Percentiles rank a stretch among this genome's conserved stretches.
phyloP scores from a whole-genome alignment of 2,113 vertebrate genomes.

The Ranitomeya variabilis region DNA sequence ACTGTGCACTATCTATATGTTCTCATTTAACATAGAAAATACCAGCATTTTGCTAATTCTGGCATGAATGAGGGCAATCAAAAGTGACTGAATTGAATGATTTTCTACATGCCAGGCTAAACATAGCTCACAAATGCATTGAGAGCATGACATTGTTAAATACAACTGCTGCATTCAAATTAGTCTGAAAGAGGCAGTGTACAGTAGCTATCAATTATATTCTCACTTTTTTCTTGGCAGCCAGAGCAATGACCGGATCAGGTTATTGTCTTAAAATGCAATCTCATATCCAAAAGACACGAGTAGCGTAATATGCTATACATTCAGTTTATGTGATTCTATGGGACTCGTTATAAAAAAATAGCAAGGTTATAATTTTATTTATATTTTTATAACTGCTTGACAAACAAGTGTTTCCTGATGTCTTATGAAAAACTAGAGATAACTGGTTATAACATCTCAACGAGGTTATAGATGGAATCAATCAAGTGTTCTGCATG shows the following conservation, averaged over 20 bases:
- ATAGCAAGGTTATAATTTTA: neutral
- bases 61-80: conserved; percentile 35
- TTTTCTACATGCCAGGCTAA: conserved; percentile 47
- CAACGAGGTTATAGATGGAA: neutral
- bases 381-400: neutral
- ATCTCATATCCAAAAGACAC: neutral
- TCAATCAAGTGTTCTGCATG: neutral
- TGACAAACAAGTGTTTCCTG: neutral
- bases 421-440: neutral
- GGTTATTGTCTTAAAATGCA: conserved; percentile 47
- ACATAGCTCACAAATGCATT: conserved; percentile 47
- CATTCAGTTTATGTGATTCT: neutral
- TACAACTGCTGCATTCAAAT: conserved; percentile 55
- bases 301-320: neutral
- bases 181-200: conserved; percentile 47
- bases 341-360: neutral
- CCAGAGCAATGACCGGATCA: conserved; percentile 22
- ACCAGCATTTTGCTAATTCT: conserved; percentile 32
- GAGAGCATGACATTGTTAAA: conserved; percentile 51
- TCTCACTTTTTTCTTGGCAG: conserved; percentile 51
- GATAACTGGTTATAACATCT: neutral
- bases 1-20: conserved; percentile 34
- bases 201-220: conserved; percentile 54
- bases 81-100: conserved; percentile 49
- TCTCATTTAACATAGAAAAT: conserved; percentile 28